These are phyloP conservation scores for Bembecia ichneumoniformis DNA, from an alignment of 2,888 invertebrate genomes.

Conservation along the genomic window DNA sequence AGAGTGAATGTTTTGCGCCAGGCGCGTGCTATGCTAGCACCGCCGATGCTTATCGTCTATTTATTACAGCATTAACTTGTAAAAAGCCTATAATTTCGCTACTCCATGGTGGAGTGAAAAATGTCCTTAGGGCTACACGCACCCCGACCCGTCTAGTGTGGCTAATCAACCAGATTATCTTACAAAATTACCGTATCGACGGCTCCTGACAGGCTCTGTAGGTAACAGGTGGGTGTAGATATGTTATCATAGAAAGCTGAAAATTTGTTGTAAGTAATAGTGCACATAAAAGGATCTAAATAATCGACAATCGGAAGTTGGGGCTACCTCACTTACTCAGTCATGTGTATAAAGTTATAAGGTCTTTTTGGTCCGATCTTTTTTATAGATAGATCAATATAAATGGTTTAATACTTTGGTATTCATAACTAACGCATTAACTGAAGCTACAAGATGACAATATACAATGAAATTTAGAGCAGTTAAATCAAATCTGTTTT, in stretches of 20 bases:
- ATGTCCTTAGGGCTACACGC: conserved; percentile 37
- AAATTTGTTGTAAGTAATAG: no score
- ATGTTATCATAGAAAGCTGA: conserved; percentile 3
- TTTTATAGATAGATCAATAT: no score
- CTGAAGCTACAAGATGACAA: no score
- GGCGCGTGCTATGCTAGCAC: conserved; percentile 44
- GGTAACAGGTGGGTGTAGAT: neutral
- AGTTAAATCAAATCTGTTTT: no score
- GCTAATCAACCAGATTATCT: conserved; percentile 9
- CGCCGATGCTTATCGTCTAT: conserved; percentile 53
- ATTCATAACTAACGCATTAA: no score
- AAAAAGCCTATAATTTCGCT: conserved; percentile 59
- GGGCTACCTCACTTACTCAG: no score
- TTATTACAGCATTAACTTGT: conserved; percentile 57
- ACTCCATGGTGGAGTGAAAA: conserved; percentile 43
- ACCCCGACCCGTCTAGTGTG: conserved; percentile 5
- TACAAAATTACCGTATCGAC: conserved; percentile 7
- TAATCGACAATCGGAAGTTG: no score
- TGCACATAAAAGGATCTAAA: no score
- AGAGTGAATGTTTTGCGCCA: conserved; percentile 16
- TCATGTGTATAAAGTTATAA: no score
- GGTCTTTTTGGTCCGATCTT: no score
- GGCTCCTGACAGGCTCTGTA: conserved; percentile 3
- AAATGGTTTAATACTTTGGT: no score
- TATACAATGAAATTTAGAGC: no score